phyloP scores from a whole-genome alignment of 2,113 vertebrate genomes.

The Psittacula cyanocephala region DNA sequence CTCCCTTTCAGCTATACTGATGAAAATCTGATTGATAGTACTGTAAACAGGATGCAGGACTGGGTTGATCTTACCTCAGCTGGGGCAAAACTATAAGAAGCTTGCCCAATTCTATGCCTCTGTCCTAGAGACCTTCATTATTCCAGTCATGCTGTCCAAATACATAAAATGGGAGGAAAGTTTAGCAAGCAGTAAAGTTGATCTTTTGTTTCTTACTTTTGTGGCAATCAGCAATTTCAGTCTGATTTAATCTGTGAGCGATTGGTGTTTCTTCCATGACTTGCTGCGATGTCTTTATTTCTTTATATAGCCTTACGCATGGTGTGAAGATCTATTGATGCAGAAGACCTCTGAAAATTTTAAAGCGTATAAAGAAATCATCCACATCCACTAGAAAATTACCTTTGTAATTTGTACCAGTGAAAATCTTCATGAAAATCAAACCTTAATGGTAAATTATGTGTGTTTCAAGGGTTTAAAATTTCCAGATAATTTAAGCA shows the following conservation, averaged over 20 bases:
- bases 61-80: not conserved
- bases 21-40: not conserved
- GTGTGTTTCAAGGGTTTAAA: not conserved
- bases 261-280: not conserved
- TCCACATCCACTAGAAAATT: not conserved
- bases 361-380: not conserved
- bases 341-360: not conserved
- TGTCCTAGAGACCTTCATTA: not conserved
- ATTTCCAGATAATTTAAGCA: not conserved
- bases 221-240: not conserved
- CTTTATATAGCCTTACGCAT: not conserved
- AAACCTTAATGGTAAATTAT: not conserved
- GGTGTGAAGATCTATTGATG: not conserved
- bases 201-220: not conserved
- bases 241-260: not conserved
- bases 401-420: not conserved
- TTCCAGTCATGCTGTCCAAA: not conserved
- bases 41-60: not conserved
- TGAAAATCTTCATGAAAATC: not conserved
- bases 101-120: not conserved
- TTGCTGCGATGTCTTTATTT: not conserved
- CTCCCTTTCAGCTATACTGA: not conserved
- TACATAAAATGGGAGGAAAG: not conserved
- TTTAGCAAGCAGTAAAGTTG: not conserved
- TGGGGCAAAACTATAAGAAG: not conserved